Evolutionary conservation across 2,888 invertebrate genomes (phyloP).

Genomic region (Rotaria sp.): DNA sequence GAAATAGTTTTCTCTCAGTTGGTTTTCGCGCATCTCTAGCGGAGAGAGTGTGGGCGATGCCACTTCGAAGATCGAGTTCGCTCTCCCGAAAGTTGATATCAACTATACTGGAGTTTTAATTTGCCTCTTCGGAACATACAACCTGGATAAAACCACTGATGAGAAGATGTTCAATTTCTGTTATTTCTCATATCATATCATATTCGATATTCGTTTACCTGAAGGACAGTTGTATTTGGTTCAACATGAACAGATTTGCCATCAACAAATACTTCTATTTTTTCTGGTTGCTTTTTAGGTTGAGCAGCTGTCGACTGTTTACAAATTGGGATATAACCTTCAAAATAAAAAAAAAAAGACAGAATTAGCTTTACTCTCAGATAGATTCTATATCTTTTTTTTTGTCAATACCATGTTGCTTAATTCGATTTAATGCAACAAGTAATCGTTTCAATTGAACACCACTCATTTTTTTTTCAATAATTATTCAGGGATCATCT

Average conservation of each 20-base stretch:
- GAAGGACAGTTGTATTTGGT: conserved; percentile 91
- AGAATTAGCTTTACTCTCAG: background rate
- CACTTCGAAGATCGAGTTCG: too few species aligned
- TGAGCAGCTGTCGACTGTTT: conserved; percentile 37
- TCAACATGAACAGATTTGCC: conserved; percentile 85
- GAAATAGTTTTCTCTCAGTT: too few species aligned
- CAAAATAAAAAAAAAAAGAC: background rate
- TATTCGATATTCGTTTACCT: too few species aligned
- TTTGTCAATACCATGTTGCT: background rate
- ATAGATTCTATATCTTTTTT: background rate
- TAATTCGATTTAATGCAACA: conserved; percentile 4
- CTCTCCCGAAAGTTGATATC: too few species aligned
- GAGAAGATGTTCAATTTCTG: too few species aligned
- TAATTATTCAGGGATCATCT: background rate
- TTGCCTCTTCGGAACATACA: too few species aligned
- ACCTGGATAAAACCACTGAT: too few species aligned
- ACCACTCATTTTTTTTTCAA: conserved; percentile 2
- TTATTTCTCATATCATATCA: too few species aligned
- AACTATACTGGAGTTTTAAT: too few species aligned
- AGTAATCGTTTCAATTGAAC: conserved; percentile 21
- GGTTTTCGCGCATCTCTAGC: too few species aligned
- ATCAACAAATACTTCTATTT: conserved; percentile 88
- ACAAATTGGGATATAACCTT: background rate
- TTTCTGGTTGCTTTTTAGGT: conserved; percentile 49
- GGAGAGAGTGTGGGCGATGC: too few species aligned